phyloP scores from a whole-genome alignment of 2,888 invertebrate species.

The Octodonta nipae region DNA sequence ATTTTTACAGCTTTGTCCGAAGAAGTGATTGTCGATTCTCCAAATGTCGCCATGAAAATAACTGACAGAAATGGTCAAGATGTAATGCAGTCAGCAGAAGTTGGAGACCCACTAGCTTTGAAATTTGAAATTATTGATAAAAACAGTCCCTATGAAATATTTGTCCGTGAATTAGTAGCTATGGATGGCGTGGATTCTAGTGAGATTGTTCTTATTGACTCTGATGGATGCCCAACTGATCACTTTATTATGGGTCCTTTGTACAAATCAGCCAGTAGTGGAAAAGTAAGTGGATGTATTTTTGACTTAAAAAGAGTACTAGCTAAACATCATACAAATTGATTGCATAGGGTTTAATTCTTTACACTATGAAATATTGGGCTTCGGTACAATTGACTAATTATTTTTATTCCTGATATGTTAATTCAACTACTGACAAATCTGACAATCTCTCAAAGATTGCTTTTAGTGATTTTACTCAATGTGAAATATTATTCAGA shows the following conservation, averaged over 20 bases:
- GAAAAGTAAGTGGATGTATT: constrained; percentile 67
- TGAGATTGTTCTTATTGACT: constrained; percentile 83
- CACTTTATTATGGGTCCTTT: constrained; percentile 88
- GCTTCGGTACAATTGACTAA: too few relatives aligned
- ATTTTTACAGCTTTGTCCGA: constrained; percentile 54
- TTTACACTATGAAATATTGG: too few relatives aligned
- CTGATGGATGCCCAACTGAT: constrained; percentile 84
- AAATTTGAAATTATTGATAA: constrained; percentile 85
- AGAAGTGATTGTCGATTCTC: constrained; percentile 85
- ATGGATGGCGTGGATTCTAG: constrained; percentile 88
- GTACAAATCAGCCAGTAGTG: constrained; percentile 64
- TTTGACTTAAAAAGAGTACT: too few relatives aligned
- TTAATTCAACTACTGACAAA: too few relatives aligned
- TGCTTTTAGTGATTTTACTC: too few relatives aligned
- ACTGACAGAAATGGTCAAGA: constrained; percentile 73
- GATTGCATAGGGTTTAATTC: too few relatives aligned
- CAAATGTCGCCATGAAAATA: constrained; percentile 88
- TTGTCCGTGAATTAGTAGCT: constrained; percentile 84
- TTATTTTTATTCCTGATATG: too few relatives aligned
- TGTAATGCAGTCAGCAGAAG: constrained; percentile 76
- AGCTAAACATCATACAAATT: too few relatives aligned
- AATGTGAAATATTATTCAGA: too few relatives aligned
- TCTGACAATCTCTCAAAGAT: too few relatives aligned
- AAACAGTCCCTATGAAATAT: constrained; percentile 89
- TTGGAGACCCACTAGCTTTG: constrained; percentile 81